These are phyloP conservation scores for Peromyscus nudipes DNA, from an alignment of 2,797 vertebrate genomes.

Conservation along the genomic window DNA sequence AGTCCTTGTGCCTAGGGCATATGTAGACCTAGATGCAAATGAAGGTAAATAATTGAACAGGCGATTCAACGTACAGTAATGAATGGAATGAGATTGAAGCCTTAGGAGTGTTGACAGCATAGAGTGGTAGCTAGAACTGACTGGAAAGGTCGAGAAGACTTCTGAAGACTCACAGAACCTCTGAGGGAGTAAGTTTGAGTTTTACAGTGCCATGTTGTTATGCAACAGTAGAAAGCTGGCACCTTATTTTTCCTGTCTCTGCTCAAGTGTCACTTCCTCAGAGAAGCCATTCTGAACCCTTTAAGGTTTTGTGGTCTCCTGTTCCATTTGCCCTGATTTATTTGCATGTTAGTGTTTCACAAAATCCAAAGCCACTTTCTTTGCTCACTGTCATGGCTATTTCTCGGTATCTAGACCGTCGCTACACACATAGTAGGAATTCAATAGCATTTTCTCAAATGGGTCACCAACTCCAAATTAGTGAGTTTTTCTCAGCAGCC, in stretches of 20 bases:
- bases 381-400: neutral
- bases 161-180: neutral
- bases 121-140: neutral
- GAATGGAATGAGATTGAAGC: neutral
- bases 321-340: neutral
- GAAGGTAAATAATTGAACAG: neutral
- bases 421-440: neutral
- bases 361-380: neutral
- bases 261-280: neutral
- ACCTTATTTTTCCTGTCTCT: neutral
- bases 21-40: neutral
- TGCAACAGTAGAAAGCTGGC: neutral
- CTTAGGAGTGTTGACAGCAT: neutral
- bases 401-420: neutral
- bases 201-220: neutral
- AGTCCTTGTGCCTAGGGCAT: neutral
- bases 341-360: neutral
- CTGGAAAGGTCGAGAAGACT: neutral
- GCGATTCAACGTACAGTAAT: neutral
- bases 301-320: neutral
- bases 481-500: constrained; percentile 38
- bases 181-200: neutral
- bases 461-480: constrained; percentile 51
- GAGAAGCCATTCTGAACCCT: neutral
- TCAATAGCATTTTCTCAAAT: constrained; percentile 18